Evolutionary conservation across 2,888 invertebrate genomes (phyloP).

Genomic region (Acrobeloides nanus): DNA sequence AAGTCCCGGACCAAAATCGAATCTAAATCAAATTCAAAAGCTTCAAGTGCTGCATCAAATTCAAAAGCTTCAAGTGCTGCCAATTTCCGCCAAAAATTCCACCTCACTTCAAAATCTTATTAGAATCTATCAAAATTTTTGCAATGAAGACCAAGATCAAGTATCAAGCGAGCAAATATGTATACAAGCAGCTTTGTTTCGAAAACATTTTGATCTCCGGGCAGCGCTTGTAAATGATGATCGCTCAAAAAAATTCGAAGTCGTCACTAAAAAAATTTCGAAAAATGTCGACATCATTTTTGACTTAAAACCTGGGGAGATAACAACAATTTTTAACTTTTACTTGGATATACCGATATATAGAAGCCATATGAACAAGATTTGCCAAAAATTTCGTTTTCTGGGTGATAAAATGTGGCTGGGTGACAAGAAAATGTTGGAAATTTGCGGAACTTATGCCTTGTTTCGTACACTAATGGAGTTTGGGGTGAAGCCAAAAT

Average conservation of each 20-base stretch:
- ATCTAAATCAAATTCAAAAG: neutral
- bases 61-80: constrained; percentile 23
- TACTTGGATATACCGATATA: neutral
- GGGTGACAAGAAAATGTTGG: neutral
- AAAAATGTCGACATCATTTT: neutral
- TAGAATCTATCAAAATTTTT: no score
- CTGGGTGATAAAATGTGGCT: neutral
- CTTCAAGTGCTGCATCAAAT: constrained; percentile 23
- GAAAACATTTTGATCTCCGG: constrained; percentile 11
- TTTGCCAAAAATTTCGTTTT: no score
- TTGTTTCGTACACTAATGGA: constrained; percentile 2
- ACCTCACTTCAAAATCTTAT: constrained; percentile 23
- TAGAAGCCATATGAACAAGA: neutral
- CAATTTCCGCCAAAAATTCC: constrained; percentile 36
- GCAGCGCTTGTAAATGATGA: constrained; percentile 3
- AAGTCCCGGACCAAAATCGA: neutral
- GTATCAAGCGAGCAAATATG: no score
- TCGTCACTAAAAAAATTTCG: neutral
- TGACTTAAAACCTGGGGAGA: neutral
- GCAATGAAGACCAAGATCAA: no score
- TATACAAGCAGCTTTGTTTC: constrained; percentile 10
- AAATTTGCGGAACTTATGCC: neutral
- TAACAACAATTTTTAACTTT: neutral
- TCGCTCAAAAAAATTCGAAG: neutral
- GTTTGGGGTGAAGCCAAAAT: constrained; percentile 3